Evolutionary conservation across 2,797 vertebrate genomes (phyloP).

Genomic region (Gallinago stenura): DNA sequence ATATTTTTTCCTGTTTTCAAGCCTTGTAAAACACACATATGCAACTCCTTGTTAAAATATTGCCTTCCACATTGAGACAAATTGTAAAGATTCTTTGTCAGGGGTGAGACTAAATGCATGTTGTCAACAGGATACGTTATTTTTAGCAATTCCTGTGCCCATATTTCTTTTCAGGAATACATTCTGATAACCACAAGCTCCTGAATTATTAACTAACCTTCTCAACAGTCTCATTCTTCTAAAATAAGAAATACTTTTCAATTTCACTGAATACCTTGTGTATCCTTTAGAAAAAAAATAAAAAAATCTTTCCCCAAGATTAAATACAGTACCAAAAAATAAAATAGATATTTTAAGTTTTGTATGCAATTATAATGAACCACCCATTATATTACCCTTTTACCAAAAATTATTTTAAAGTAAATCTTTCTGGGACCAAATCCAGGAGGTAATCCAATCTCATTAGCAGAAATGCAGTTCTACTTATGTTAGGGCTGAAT

Average conservation of each 20-base stretch:
- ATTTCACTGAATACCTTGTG: not conserved
- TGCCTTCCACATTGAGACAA: slow-evolving; percentile 22
- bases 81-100: slow-evolving; percentile 53
- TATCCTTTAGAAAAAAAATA: not conserved
- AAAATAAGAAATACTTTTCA: slow-evolving; percentile 48
- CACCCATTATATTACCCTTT: slow-evolving; percentile 36
- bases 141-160: slow-evolving; percentile 58
- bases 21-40: not conserved
- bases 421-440: slow-evolving; percentile 47
- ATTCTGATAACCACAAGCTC: slow-evolving; percentile 48
- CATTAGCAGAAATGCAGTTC: slow-evolving; percentile 49
- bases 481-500: slow-evolving; percentile 32
- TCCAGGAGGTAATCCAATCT: slow-evolving; percentile 51
- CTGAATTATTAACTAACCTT: slow-evolving; percentile 64
- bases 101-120: slow-evolving; percentile 46
- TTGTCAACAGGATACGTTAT: slow-evolving; percentile 47
- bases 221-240: slow-evolving; percentile 32
- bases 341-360: slow-evolving; percentile 16
- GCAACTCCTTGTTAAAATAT: slow-evolving; percentile 47
- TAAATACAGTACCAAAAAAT: slow-evolving; percentile 24
- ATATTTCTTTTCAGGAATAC: slow-evolving; percentile 57
- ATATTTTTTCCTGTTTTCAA: slow-evolving; percentile 10
- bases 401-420: slow-evolving; percentile 40
- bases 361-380: slow-evolving; percentile 15
- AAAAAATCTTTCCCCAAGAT: not conserved